Base-by-base conservation (phyloP, 1,140 invertebrate species). In the Musca vetustissima region DNA sequence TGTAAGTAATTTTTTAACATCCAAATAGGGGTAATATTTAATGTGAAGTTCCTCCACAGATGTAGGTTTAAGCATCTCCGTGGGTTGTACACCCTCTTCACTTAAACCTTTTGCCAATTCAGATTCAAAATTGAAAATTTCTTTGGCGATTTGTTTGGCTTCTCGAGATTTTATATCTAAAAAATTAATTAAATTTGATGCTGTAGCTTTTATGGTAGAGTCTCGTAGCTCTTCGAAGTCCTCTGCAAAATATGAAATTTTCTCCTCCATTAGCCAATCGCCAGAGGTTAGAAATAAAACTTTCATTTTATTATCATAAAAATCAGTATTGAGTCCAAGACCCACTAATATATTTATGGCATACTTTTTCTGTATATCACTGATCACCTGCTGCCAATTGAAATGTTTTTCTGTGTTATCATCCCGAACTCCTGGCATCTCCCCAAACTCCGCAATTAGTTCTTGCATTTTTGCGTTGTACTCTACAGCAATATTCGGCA, bases 81-180 rank as follows among this genome's bases (percentile, higher is more conserved):
- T 57, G 0, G 76, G 4, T 15, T 68, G 66, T 14, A 64, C 4
- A 8, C 70, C 76, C 2, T 73, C 72, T 61, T 78, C 69, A 4
- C 69, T 8, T 0, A 78, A 25, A 0, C 76, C 77, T 1, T 55
- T 17, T 3, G 78, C 77, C 19, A 80, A 68, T 13, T 70, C 53
- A n/a, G 75, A 65, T 67, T 80, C 78, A 53, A 80, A 77, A 13
- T 80, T 36, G 1, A 80, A 1, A 1, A 80, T 47, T 43, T 80
- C 75, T 4, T 48, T 52, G 22, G 78, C 76, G 2, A 74, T 71
- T 22, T 57, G 6, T 1, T 1, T 55, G 36, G 2, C 74, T 73
- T 57, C 73, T 13, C 4, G 70, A 13, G 14, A 32, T 21, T 0
- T 67, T 4, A 7, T 78, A 43, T 6, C 65, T 71, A 49, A 80